Base-by-base conservation (phyloP, 2,888 invertebrate species). In the Graphium colonna region DNA sequence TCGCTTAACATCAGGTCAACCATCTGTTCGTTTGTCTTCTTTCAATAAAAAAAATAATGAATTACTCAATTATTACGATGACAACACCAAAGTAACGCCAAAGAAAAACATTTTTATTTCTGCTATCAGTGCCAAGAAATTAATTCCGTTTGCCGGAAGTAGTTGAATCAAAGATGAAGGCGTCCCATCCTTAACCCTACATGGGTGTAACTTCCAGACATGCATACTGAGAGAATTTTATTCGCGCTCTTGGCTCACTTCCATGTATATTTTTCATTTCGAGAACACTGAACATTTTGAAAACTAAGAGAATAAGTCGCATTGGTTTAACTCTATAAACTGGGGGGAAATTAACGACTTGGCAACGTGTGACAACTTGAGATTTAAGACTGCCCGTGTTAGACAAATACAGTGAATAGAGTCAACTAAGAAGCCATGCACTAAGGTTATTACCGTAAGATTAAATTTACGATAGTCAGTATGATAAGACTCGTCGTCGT, bases 261-360 rank as follows among this genome's bases (percentile, higher is more conserved):
- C 53, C 53, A 48, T 43, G 39, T 44, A 49, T 40, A 49, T 53
- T 53, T 53, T 53, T 48, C 53, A 43, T 53, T 49, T 53, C 43
- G 43, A 26, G 21, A 53, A 48, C 53, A 39, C 48, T 15, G 42
- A 49, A 48, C 48, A 49, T 49, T 53, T 42, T 46, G 44, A 53
- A 43, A 48, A 44, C 31, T 49, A 39, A 44, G 48, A 33, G 28
- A 39, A 46, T 49, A 49, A 53, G 49, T 53, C 15, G 17, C 42
- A 40, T 44, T 33, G 33, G 31, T 33, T 44, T 21, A 36, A 26
- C 3, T 51, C 15, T 39, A 17, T 40, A 26, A 40, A 52, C 31
- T 28, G 15, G 21, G 1, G 9, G 47, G 39, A 41, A 21, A 46
- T 31, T 44, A n/a, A 45, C 31, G 39, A 39, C 16, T 39, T 39